Conservation (phyloP, 2,113 vertebrate species). For the Etheostoma cragini region DNA sequence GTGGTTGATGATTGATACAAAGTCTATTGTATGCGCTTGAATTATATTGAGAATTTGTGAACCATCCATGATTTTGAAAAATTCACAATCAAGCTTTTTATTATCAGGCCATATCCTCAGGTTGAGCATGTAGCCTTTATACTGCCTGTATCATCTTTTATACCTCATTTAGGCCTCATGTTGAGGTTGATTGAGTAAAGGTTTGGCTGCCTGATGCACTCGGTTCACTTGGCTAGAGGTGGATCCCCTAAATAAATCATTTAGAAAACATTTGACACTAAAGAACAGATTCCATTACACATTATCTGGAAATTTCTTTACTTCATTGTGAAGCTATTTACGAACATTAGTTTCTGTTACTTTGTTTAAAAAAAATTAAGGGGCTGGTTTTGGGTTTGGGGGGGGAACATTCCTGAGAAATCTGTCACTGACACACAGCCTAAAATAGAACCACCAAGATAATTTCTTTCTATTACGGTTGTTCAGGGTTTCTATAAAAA, state of each 20-base stretch:
- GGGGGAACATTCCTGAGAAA: conserved; percentile 76
- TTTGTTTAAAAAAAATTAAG: conserved; percentile 66
- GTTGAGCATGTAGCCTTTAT: background rate
- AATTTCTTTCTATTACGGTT: conserved; percentile 69
- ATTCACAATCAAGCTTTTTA: background rate
- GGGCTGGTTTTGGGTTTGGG: conserved; percentile 55
- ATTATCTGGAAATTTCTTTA: conserved; percentile 54
- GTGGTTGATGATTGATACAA: background rate
- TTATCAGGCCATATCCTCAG: conserved; percentile 3
- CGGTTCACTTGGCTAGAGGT: conserved; percentile 21
- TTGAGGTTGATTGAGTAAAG: conserved; percentile 35
- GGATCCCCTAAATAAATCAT: conserved; percentile 29
- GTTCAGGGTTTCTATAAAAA: conserved; percentile 72
- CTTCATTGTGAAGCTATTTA: conserved; percentile 69
- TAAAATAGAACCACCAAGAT: conserved; percentile 78
- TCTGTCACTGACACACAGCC: conserved; percentile 72
- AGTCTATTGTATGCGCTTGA: background rate
- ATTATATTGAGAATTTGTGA: background rate
- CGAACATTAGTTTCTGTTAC: conserved; percentile 60
- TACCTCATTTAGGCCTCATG: conserved; percentile 42
- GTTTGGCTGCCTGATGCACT: conserved; percentile 28
- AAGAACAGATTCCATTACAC: conserved; percentile 53
- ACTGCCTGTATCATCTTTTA: conserved; percentile 14
- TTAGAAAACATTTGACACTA: conserved; percentile 33
- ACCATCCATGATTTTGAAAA: background rate